A percentile compares a stretch with the other conserved stretches of the same genome.
phyloP scores from a whole-genome alignment of 2,797 vertebrate genomes.

The Ateles fusciceps region DNA sequence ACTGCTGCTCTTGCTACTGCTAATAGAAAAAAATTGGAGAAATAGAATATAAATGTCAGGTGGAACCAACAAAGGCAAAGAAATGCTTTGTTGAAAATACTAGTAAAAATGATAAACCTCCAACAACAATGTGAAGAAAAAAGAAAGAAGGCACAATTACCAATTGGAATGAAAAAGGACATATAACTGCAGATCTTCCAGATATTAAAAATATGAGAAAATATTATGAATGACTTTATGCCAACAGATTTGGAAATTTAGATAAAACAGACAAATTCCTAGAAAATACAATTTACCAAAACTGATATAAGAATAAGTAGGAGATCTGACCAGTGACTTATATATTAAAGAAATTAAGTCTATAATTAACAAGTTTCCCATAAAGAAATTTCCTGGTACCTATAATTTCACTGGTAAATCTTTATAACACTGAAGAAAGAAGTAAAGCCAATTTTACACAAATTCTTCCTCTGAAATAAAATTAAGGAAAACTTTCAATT shows the following conservation, averaged over 20 bases:
- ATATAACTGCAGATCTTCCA: neutral
- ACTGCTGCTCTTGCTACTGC: neutral
- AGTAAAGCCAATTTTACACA: neutral
- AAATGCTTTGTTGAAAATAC: neutral
- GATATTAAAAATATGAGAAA: no score
- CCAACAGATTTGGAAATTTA: slow-evolving; percentile 16
- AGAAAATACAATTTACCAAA: no score
- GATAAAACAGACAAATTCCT: neutral
- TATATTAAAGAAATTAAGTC: no score
- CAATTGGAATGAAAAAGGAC: neutral
- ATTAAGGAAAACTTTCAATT: neutral
- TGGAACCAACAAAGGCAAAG: neutral
- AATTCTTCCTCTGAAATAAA: neutral
- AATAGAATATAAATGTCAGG: neutral
- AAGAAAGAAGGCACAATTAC: neutral
- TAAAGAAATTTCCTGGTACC: neutral
- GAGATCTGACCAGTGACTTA: no score
- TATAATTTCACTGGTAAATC: neutral
- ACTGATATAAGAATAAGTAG: no score
- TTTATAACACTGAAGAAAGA: neutral
- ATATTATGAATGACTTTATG: neutral
- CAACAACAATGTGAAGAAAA: neutral
- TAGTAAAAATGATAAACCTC: neutral
- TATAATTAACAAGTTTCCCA: neutral
- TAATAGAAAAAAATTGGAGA: neutral